Conservation (phyloP, 2,888 invertebrate genomes). For the Rotaria macrura region DNA sequence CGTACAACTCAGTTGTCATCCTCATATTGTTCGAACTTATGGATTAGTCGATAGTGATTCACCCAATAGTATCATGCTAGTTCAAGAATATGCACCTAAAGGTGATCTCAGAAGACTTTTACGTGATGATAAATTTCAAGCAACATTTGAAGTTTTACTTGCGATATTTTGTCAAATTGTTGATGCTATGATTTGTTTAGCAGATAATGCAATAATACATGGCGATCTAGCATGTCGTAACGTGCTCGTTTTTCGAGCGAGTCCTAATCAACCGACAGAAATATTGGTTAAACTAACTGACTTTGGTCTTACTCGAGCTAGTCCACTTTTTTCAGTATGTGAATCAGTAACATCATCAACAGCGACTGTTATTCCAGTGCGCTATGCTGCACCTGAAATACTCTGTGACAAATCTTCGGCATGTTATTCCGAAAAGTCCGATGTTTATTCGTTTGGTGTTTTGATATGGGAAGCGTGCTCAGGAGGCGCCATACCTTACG, state of each 20-base stretch:
- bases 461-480: background rate
- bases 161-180: background rate
- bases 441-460: constrained; percentile 8
- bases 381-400: constrained; percentile 1
- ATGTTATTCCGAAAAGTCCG: background rate
- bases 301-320: background rate
- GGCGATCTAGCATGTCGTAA: constrained; percentile 16
- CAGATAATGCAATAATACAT: background rate
- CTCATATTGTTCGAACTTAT: constrained; percentile 1
- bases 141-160: background rate
- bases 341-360: background rate
- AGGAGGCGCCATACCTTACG: background rate
- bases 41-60: background rate
- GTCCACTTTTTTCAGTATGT: background rate
- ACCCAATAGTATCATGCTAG: background rate
- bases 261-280: background rate
- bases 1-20: background rate
- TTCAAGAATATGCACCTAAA: background rate
- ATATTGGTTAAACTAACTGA: background rate
- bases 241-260: background rate
- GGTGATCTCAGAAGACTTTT: background rate
- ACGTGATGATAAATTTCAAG: background rate
- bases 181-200: constrained; percentile 17
- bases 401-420: background rate
- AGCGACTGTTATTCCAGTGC: background rate